Evolutionary conservation across 2,113 vertebrate genomes (phyloP).

Genomic region (Crotalus helleri): DNA sequence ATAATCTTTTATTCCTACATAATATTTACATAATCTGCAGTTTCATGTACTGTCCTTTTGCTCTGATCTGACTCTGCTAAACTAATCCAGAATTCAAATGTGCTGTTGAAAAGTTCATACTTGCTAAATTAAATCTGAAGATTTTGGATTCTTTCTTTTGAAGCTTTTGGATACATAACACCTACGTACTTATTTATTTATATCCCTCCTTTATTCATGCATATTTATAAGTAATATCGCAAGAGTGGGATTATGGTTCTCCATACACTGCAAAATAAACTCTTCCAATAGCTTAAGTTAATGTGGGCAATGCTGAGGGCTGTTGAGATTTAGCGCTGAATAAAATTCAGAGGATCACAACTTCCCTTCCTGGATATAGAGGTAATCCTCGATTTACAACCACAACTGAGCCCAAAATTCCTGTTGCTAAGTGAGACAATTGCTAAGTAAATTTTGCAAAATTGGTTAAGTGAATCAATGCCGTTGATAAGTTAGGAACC

Average conservation of each 20-base stretch:
- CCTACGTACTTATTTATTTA: background rate
- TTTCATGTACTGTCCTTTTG: background rate
- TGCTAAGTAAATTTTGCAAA: background rate
- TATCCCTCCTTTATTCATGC: background rate
- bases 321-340: background rate
- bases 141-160: background rate
- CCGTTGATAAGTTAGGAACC: background rate
- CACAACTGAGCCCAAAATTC: background rate
- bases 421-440: background rate
- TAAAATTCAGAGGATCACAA: background rate
- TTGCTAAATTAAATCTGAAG: background rate
- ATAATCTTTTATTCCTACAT: background rate
- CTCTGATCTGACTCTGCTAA: background rate
- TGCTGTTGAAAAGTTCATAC: background rate
- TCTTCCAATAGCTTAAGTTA: background rate
- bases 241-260: background rate
- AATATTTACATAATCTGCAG: background rate
- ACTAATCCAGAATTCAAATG: background rate
- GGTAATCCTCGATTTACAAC: background rate
- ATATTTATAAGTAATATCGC: background rate
- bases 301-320: background rate
- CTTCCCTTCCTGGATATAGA: background rate
- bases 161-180: background rate
- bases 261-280: background rate
- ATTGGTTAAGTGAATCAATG: background rate